Base-by-base conservation (phyloP, 2,113 vertebrate species). In the Brachyhypopomus gauderio region DNA sequence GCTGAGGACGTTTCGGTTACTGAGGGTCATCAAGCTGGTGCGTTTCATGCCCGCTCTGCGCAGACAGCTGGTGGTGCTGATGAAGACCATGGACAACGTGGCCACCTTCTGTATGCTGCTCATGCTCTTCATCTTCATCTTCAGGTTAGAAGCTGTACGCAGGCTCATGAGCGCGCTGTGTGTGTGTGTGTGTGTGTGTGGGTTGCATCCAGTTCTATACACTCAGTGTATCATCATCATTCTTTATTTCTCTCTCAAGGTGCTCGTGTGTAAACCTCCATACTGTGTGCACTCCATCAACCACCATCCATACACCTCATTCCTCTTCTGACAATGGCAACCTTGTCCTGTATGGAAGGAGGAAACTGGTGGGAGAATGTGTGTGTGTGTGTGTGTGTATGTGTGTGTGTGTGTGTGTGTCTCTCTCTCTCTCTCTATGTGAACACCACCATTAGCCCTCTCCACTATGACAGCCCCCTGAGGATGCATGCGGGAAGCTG, bases 81-180 rank as follows among this genome's bases (percentile, higher is more conserved):
- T 99, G 98, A 98, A 98, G 94, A 99, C 98, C 22, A 99, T 99
- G 98, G 98, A 99, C 92, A 99, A 99, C 0, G 98, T 99, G 89
- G 98, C 98, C 89, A 99, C 98, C 71, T 99, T 99, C 94, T 99
- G 97, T 86, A 99, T 99, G 98, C 95, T 99, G 3, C 96, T 99
- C 72, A 99, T 99, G 98, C 96, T 99, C 60, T 99, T 99, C 93
- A 99, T 99, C 91, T 99, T 99, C 91, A 99, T 99, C 86, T 99
- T 99, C 94, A 98, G 97, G 97, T 99, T 86, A 70, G 60, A 5
- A 30, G 3, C 11, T 60, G 17, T 22, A 52, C 9, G 45, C 12
- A 11, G 45, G 45, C 45, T 30, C 30, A 30, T 30, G 9, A 6
- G 2, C 5, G 41, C 41, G 7, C 6, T 6, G 45, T 12, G 45